These are phyloP conservation scores for Scatophagus argus DNA, from an alignment of 2,113 vertebrate species.

Conservation along the genomic window DNA sequence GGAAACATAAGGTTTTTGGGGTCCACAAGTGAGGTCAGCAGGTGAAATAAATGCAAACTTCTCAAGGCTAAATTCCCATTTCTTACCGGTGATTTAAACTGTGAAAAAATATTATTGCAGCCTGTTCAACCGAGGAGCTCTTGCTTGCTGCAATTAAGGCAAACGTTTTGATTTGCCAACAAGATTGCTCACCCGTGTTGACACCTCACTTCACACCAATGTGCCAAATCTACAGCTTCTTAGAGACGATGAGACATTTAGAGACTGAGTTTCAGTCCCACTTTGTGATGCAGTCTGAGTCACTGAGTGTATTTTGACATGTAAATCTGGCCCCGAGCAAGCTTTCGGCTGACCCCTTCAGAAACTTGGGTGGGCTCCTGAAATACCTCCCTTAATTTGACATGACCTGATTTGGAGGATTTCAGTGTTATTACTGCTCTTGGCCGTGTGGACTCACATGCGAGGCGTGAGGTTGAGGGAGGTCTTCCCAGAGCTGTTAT, in stretches of 20 bases:
- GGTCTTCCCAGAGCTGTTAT: slow-evolving; percentile 73
- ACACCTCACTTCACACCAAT: slow-evolving; percentile 50
- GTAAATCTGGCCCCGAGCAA: slow-evolving; percentile 66
- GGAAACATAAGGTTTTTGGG: slow-evolving; percentile 13
- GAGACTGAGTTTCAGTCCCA: slow-evolving; percentile 13
- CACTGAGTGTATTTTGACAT: slow-evolving; percentile 74
- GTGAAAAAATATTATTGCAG: slow-evolving; percentile 61
- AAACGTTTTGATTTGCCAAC: slow-evolving; percentile 59
- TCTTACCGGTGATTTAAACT: slow-evolving; percentile 51
- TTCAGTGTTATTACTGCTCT: slow-evolving; percentile 76
- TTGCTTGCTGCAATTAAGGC: slow-evolving; percentile 64
- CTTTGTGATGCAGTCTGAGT: slow-evolving; percentile 53
- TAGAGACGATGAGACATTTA: slow-evolving; percentile 22
- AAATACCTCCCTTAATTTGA: slow-evolving; percentile 80
- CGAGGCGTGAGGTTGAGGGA: slow-evolving; percentile 73
- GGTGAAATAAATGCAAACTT: slow-evolving; percentile 31
- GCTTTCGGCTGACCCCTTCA: slow-evolving; percentile 64
- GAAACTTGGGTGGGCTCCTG: slow-evolving; percentile 77
- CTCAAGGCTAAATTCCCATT: background rate
- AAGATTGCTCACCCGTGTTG: slow-evolving; percentile 42
- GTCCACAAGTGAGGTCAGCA: slow-evolving; percentile 15
- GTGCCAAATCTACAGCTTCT: slow-evolving; percentile 26
- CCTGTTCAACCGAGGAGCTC: slow-evolving; percentile 55
- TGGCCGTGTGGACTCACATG: slow-evolving; percentile 76
- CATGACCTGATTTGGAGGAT: slow-evolving; percentile 80